A percentile compares a stretch with the other conserved stretches of the same genome.
phyloP scores from a whole-genome alignment of 2,888 invertebrate species.

The Drosophila multiciliata region DNA sequence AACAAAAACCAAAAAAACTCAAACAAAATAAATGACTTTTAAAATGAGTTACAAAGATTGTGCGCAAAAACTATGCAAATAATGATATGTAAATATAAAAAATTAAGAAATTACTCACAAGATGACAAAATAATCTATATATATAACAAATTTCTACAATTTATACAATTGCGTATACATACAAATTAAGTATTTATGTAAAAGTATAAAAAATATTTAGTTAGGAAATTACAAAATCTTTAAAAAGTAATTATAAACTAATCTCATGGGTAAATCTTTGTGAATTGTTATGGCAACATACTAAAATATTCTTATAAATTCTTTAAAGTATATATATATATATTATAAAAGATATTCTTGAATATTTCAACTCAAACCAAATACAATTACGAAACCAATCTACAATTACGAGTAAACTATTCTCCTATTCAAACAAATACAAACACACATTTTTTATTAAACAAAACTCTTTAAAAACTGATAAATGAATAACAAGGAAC shows the following conservation, averaged over 20 bases:
- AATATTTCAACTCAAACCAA: conserved; percentile 52
- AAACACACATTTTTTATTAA: conserved; percentile 37
- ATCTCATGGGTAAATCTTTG: conserved; percentile 56
- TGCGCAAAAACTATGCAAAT: conserved; percentile 21
- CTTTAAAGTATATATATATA: conserved; percentile 38
- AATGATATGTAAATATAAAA: conserved; percentile 11
- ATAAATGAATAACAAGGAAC: conserved; percentile 53
- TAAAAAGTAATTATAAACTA: conserved; percentile 42
- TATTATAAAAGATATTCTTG: conserved; percentile 55
- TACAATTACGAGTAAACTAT: conserved; percentile 56
- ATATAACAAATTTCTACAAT: conserved; percentile 58
- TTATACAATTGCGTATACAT: conserved; percentile 53
- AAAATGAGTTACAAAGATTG: conserved; percentile 14
- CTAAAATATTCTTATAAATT: conserved; percentile 68
- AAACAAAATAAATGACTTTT: not conserved
- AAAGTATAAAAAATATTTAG: conserved; percentile 59
- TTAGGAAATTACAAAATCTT: conserved; percentile 72
- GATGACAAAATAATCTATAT: conserved; percentile 44
- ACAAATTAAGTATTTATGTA: conserved; percentile 37
- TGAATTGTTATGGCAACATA: conserved; percentile 53
- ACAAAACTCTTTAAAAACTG: conserved; percentile 50
- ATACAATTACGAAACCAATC: conserved; percentile 25
- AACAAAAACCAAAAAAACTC: not conserved
- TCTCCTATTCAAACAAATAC: conserved; percentile 54
- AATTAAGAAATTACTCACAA: conserved; percentile 12